Evolutionary conservation across 1,140 invertebrate species (phyloP), one percentile per base, ranked within the genome.

Genomic region (Drosophila yakuba): DNA sequence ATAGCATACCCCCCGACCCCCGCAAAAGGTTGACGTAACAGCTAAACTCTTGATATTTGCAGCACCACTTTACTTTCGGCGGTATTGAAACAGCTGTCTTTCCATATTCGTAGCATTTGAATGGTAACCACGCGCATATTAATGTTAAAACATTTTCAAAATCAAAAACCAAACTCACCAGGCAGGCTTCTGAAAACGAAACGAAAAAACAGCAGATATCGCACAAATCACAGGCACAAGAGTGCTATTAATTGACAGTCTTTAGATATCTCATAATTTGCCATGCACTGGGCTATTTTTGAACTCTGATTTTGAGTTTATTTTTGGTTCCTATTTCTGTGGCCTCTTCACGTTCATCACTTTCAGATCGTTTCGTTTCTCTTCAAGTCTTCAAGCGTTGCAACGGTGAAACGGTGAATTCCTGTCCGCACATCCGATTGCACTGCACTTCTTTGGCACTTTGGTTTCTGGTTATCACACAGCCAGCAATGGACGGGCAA

Each of bases 71-170:
- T 44, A 20, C 17, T 75, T 62, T 73, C 44, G 28, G 41, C 15
- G 35, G 47, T 71, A 72, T 84, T 79, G 47, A 60, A 71, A 75
- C 71, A 84, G 69, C 51, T 80, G 80, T 71, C 51, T 84, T 75
- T 55, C 56, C 78, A 76, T 57, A 67, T 47, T 36, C 45, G 47
- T 32, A 38, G 45, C 63, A 63, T 67, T 67, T 35, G 59, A 58
- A 48, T 52, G 44, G 52, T 43, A 61, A 52, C 39, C 62, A 67
- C 57, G 25, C 60, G 75, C 58, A 54, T 64, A 69, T 71, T 69
- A 58, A 71, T 71, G 58, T 69, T 55, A 35, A 47, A 36, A 48
- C 2, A 6, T 57, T 69, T 71, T 36, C 41, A 44, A 50, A 20
- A 7, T 6, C 4, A 12, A 66, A 58, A 32, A 32, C 32, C 32